Evolutionary conservation across 1,140 invertebrate species (phyloP).

Genomic region (Agrypnia vestita): DNA sequence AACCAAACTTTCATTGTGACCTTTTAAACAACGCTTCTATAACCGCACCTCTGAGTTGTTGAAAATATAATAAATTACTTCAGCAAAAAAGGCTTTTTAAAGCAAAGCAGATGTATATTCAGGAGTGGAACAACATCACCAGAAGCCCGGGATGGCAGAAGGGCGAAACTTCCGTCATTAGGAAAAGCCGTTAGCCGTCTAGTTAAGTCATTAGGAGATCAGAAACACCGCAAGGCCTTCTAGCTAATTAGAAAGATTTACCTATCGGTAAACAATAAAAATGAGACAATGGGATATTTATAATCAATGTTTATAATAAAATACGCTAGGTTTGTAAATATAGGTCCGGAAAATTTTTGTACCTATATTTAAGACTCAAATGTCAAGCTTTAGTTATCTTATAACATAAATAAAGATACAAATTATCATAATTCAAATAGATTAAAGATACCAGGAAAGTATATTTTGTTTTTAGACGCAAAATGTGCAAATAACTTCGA

Average conservation of each 20-base stretch:
- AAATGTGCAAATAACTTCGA: too few relatives aligned
- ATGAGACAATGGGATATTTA: slow-evolving; percentile 37
- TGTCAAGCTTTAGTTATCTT: too few relatives aligned
- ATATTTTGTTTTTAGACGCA: too few relatives aligned
- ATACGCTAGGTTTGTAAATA: not conserved
- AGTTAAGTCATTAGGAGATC: slow-evolving; percentile 57
- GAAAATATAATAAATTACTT: slow-evolving; percentile 39
- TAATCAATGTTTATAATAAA: slow-evolving; percentile 10
- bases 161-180: slow-evolving; percentile 58
- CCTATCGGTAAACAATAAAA: slow-evolving; percentile 52
- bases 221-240: slow-evolving; percentile 37
- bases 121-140: slow-evolving; percentile 20
- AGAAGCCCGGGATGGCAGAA: slow-evolving; percentile 40
- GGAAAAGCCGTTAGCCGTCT: slow-evolving; percentile 45
- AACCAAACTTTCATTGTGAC: too few relatives aligned
- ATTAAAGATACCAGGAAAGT: too few relatives aligned
- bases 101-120: slow-evolving; percentile 36
- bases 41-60: not conserved
- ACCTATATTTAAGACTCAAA: too few relatives aligned
- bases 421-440: too few relatives aligned
- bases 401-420: too few relatives aligned
- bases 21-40: too few relatives aligned
- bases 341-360: too few relatives aligned
- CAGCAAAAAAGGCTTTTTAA: slow-evolving; percentile 49
- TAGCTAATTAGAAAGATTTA: slow-evolving; percentile 57